Base-by-base conservation (phyloP, 64 coral and sea anemone genomes). In the Pocillopora damicornis region DNA sequence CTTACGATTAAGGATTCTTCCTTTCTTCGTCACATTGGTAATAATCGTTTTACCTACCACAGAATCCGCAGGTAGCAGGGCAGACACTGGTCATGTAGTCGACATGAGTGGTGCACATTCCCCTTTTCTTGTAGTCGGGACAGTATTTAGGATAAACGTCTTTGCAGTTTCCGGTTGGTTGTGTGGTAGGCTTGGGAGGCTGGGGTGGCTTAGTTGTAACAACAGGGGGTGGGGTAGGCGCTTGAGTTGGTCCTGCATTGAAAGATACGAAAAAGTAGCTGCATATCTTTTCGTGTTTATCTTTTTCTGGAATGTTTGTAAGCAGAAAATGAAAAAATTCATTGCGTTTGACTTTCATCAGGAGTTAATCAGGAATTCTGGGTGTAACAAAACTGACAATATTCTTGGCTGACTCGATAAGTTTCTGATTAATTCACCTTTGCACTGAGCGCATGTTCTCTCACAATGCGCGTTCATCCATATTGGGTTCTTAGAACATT, bases 401-500 rank as follows among this genome's bases (percentile, higher is more conserved):
- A 51, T 51, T 51, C 42, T 51, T 7, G 0, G 42, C 3, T 51
- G 42, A 51, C 7, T 5, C 4, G 22, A 69, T 69, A 71, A 71
- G 5, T 25, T 11, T 71, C 1, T 13, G 18, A 12, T 60, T 4
- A 51, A 60, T 79, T 79, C 14, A 79, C 77, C 77, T 79, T n/a
- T 16, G n/a, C 77, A 79, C n/a, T 79, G 77, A 14, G 25, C 25
- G 36, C 93, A 95, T 13, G 89, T 91, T 60, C 91, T 95, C 17
- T 79, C 57, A 18, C 93, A 95, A 87, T 92, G 83, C 15, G 72
- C 56, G 64, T 92, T 81, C 93, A 95, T 95, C 93, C 93, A 95
- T 2, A 80, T 76, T 17, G 93, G 93, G 63, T 95, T 95, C 35
- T 88, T 81, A 14, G 79, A 42, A 25, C 93, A 95, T 45, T 95